phyloP scores from a whole-genome alignment of 2,797 vertebrate genomes.

The Ceryle rudis region DNA sequence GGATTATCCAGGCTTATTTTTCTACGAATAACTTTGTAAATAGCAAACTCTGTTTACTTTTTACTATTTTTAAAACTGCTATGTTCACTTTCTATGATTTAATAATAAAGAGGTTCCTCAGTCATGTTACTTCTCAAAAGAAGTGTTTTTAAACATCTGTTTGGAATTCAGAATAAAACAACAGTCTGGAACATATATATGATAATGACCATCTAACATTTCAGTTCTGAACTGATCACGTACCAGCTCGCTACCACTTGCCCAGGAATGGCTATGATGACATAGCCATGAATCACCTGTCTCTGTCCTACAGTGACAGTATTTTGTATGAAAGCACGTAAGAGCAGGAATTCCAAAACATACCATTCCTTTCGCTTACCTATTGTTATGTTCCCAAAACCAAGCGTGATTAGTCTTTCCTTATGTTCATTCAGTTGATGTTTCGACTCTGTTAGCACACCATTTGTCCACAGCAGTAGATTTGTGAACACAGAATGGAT shows the following conservation, averaged over 20 bases:
- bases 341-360: background rate
- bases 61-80: background rate
- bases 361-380: constrained; percentile 80
- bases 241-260: background rate
- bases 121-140: background rate
- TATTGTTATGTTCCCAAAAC: constrained; percentile 87
- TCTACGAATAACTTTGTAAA: background rate
- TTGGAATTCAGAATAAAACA: background rate
- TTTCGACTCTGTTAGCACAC: constrained; percentile 93
- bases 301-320: background rate
- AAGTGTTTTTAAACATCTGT: background rate
- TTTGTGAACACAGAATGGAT: constrained; percentile 98
- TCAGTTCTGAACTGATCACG: background rate
- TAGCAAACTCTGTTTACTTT: background rate
- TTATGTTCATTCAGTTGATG: constrained; percentile 92
- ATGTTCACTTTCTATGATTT: background rate
- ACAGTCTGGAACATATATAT: background rate
- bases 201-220: background rate
- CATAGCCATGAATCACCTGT: background rate
- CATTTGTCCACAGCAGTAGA: constrained; percentile 94
- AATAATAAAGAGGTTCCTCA: background rate
- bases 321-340: background rate
- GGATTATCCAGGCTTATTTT: background rate
- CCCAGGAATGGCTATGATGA: background rate
- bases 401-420: constrained; percentile 85